phyloP scores from a whole-genome alignment of 2,888 invertebrate genomes.

The Papilio demoleus region DNA sequence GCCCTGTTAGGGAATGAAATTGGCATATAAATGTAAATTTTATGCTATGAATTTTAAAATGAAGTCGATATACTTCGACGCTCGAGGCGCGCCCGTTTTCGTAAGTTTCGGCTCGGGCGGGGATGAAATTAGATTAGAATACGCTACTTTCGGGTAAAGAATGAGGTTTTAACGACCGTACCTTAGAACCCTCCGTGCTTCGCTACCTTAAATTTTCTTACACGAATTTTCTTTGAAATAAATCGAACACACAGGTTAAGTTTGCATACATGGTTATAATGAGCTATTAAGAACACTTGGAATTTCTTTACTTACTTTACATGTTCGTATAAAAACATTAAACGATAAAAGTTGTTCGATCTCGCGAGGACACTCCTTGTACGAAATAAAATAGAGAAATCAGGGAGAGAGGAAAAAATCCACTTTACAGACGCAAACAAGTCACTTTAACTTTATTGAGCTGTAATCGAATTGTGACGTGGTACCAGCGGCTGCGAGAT shows the following conservation, averaged over 20 bases:
- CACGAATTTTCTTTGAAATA: constrained; percentile 18
- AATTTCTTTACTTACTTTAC: constrained; percentile 19
- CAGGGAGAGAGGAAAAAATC: constrained; percentile 78
- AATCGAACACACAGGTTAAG: background rate
- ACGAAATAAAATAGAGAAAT: constrained; percentile 68
- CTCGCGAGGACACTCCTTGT: constrained; percentile 47
- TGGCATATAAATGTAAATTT: constrained; percentile 84
- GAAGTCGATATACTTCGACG: constrained; percentile 81
- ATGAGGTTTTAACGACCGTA: constrained; percentile 64
- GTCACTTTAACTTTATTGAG: constrained; percentile 84
- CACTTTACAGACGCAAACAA: constrained; percentile 83
- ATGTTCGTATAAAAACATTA: constrained; percentile 34
- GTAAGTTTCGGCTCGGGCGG: constrained; percentile 67
- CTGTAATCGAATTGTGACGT: constrained; percentile 84
- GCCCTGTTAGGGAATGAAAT: constrained; percentile 82
- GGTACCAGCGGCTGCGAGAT: constrained; percentile 68
- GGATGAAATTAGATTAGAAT: constrained; percentile 80
- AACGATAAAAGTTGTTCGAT: constrained; percentile 43
- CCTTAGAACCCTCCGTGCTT: constrained; percentile 41
- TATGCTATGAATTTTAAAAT: constrained; percentile 84
- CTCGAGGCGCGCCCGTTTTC: constrained; percentile 67
- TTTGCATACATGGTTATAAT: background rate
- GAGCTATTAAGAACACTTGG: background rate
- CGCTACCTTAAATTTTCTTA: constrained; percentile 17
- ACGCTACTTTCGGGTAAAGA: constrained; percentile 68